phyloP scores from a whole-genome alignment of 2,797 vertebrate species.

The Sparus aurata region DNA sequence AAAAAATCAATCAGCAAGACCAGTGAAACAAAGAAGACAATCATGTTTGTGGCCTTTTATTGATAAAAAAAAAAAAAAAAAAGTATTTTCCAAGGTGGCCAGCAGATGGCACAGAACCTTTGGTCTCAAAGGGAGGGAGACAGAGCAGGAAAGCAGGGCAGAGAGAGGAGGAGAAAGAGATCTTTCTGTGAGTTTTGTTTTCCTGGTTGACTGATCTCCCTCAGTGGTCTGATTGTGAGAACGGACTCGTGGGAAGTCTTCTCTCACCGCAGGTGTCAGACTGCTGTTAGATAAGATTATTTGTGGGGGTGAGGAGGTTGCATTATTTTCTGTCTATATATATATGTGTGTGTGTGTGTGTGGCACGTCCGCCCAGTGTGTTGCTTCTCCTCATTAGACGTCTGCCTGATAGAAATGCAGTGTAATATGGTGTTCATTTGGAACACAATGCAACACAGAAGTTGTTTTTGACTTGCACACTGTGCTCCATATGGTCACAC shows the following conservation, averaged over 20 bases:
- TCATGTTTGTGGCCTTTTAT: conserved; percentile 18
- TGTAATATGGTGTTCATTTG: conserved; percentile 63
- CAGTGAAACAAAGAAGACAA: conserved; percentile 13
- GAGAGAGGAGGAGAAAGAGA: conserved; percentile 50
- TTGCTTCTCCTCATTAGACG: conserved; percentile 65
- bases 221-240: conserved; percentile 81
- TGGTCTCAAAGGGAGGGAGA: conserved; percentile 63
- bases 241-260: conserved; percentile 80
- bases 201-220: conserved; percentile 82
- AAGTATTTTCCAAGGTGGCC: conserved; percentile 65
- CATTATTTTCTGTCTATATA: conserved; percentile 59
- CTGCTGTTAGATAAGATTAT: conserved; percentile 84
- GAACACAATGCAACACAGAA: conserved; percentile 57
- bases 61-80: conserved; percentile 2
- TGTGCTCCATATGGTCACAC: conserved; percentile 74
- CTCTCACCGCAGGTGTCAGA: conserved; percentile 81
- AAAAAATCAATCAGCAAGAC: conserved; percentile 38
- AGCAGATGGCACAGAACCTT: conserved; percentile 83
- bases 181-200: conserved; percentile 77
- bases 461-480: conserved; percentile 73
- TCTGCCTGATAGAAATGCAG: conserved; percentile 57
- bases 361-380: conserved; percentile 42
- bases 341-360: conserved; percentile 23
- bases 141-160: conserved; percentile 26
- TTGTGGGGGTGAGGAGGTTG: conserved; percentile 75